A percentile compares a stretch with the other conserved stretches of the same genome.
phyloP scores from a whole-genome alignment of 2,797 vertebrate species.

The Gorsachius magnificus region DNA sequence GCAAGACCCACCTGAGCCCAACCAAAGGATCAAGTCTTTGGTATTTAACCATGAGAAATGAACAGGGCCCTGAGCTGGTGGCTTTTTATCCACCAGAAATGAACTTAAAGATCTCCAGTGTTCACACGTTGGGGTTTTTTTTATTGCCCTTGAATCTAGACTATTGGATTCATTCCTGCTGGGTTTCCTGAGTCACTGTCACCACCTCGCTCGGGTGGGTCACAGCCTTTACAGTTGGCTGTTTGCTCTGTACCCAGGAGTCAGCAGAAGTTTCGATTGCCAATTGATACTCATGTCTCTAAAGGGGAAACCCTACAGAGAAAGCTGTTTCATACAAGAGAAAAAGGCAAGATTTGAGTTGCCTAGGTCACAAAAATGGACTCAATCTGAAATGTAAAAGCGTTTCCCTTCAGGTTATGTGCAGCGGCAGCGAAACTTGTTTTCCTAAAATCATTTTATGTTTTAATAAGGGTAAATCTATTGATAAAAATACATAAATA shows the following conservation, averaged over 20 bases:
- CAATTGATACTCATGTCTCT: accelerated
- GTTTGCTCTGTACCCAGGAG: neutral
- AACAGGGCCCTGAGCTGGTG: neutral
- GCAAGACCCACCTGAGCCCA: neutral
- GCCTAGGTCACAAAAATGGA: neutral
- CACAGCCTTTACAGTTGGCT: neutral
- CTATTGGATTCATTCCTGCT: too few relatives aligned
- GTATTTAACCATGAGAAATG: neutral
- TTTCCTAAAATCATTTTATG: neutral
- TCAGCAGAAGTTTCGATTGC: neutral
- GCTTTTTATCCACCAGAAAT: neutral
- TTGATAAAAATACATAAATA: too few relatives aligned
- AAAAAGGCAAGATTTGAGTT: neutral
- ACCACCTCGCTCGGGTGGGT: neutral
- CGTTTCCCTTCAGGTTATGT: accelerated
- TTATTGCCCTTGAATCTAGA: neutral
- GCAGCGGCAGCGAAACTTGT: neutral
- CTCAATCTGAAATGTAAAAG: neutral
- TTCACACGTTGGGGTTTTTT: too few relatives aligned
- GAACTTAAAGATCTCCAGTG: neutral
- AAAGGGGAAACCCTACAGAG: neutral
- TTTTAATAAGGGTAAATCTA: neutral
- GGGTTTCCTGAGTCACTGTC: neutral
- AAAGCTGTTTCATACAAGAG: neutral
- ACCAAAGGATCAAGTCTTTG: neutral